A percentile compares a stretch with the other conserved stretches of the same genome.
phyloP scores from a whole-genome alignment of 2,113 vertebrate genomes.

The Macquaria australasica region DNA sequence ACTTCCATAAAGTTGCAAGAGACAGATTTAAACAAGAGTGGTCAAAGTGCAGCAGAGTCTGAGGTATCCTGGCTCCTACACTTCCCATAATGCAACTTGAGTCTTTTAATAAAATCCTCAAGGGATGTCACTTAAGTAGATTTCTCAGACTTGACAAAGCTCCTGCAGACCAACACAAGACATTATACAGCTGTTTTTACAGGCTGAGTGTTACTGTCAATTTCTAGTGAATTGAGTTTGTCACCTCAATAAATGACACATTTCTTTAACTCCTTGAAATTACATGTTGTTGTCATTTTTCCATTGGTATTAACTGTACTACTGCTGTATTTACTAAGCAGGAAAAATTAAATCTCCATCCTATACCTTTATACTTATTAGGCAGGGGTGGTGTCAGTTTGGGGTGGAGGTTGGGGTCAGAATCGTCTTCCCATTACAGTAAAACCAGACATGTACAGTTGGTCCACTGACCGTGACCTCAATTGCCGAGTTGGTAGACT shows the following conservation, averaged over 20 bases:
- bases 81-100: neutral
- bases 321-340: neutral
- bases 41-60: neutral
- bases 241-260: neutral
- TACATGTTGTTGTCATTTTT: neutral
- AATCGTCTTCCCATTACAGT: neutral
- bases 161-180: neutral
- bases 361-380: no score
- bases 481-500: slow-evolving; percentile 17
- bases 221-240: neutral
- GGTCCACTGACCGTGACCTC: slow-evolving; percentile 24
- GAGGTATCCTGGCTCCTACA: neutral
- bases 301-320: neutral
- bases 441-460: slow-evolving; percentile 17
- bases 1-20: neutral
- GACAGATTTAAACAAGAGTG: neutral
- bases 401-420: neutral
- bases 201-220: neutral
- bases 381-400: no score
- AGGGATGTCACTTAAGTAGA: neutral
- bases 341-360: neutral
- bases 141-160: neutral
- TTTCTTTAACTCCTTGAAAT: neutral
- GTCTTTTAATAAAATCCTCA: neutral
- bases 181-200: neutral